These are phyloP conservation scores for Drosophila ambigua DNA, from an alignment of 1,140 invertebrate genomes.

Conservation along the genomic window DNA sequence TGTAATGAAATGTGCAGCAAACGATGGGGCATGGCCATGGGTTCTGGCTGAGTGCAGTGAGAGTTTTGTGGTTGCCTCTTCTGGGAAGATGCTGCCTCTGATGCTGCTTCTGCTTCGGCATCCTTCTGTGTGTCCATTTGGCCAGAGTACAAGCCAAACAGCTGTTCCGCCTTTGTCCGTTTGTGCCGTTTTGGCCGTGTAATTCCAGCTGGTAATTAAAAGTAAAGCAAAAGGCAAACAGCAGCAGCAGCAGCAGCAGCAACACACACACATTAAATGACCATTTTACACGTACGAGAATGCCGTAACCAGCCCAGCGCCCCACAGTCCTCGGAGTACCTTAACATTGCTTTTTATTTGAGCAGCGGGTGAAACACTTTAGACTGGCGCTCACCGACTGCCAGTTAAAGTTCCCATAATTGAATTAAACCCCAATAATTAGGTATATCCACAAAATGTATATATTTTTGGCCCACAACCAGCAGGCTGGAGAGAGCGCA, in stretches of 20 bases:
- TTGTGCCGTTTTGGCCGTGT: conserved; percentile 44
- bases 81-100: conserved; percentile 27
- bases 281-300: conserved; percentile 42
- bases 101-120: conserved; percentile 3
- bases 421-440: neutral
- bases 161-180: conserved; percentile 63
- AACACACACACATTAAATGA: conserved; percentile 56
- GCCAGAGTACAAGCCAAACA: conserved; percentile 72
- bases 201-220: conserved; percentile 80
- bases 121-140: conserved; percentile 21
- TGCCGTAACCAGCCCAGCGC: neutral
- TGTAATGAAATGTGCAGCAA: conserved; percentile 81
- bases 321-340: conserved; percentile 12
- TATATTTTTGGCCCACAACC: neutral
- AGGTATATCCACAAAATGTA: neutral
- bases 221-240: conserved; percentile 75
- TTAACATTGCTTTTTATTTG: conserved; percentile 30
- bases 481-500: neutral
- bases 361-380: no score
- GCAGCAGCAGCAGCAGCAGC: conserved; percentile 38
- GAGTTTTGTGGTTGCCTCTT: conserved; percentile 63
- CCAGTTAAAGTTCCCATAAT: neutral
- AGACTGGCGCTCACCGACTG: neutral
- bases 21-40: conserved; percentile 52
- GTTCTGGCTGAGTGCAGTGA: conserved; percentile 53